Evolutionary conservation across 2,797 vertebrate species (phyloP), one percentile per base, ranked within the genome.

Genomic region (Coccyzus lansbergi): DNA sequence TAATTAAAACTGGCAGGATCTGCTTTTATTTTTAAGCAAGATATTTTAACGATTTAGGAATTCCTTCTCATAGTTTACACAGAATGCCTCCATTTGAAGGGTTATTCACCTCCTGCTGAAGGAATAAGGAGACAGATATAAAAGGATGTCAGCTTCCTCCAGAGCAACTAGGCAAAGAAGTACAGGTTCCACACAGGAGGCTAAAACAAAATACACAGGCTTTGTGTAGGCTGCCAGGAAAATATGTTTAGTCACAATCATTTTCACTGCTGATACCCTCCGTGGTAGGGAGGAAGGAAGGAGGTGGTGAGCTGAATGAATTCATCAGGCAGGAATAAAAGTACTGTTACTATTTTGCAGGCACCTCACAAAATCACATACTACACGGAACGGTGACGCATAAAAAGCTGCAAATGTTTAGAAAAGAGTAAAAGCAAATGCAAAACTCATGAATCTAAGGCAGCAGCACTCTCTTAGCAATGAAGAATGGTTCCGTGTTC

Each of bases 181-280:
- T 2, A 36, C 1, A 83, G 22, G n/a, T 75, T 89, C 31, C 62
- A 85, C 46, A 70, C 7, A 69, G 31, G 11, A 90, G 49, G 29
- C 33, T 60, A 69, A 82, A 75, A 46, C 7, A 2, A 65, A 88
- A 90, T 65, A 28, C 11, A 51, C 6, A 46, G 36, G 33, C 40
- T 34, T 63, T 49, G 55, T 55, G 63, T 24, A 81, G 42, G 36
- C 48, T 88, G 29, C 55, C 88, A 95, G 77, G n/a, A 92, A 93
- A 88, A 88, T 10, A 31, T 12, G 15, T 72, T 55, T 72, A n/a
- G 28, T 69, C 56, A 79, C 2, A 4, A 56, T 29, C 46, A 40
- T 80, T 55, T 33, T 59, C 77, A 49, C 31, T 59, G 34, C 24
- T 81, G 58, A 70, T 58, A n/a, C n/a, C n/a, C 46, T 78, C 38